Conservation (phyloP, 2,888 invertebrate genomes). For the Theodoxus fluviatilis region DNA sequence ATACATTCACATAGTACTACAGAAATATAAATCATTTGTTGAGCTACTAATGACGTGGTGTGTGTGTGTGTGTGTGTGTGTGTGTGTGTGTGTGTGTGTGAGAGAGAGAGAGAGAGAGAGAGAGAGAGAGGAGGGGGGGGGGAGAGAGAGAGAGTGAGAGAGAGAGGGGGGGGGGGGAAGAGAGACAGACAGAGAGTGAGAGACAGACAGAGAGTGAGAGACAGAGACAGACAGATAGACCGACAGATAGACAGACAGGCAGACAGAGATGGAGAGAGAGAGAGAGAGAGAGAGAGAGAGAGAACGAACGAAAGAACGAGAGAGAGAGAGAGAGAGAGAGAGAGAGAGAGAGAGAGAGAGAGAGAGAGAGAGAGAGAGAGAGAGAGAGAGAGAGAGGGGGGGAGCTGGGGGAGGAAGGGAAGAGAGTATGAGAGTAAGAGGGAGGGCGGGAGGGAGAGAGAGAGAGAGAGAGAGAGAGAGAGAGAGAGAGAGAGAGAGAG, state of each 20-base stretch:
- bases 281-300: neutral
- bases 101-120: too few species aligned
- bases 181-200: neutral
- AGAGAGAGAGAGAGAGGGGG: neutral
- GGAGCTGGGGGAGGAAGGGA: neutral
- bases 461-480: constrained; percentile 2
- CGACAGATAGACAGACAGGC: neutral
- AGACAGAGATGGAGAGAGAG: neutral
- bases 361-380: constrained; percentile 2
- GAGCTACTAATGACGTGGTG: too few species aligned
- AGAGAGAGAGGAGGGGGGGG: too few species aligned
- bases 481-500: constrained; percentile 2
- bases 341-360: constrained; percentile 2
- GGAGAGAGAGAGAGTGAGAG: too few species aligned
- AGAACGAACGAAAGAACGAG: neutral
- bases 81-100: too few species aligned
- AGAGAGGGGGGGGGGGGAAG: neutral
- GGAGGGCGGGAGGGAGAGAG: neutral
- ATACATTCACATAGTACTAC: too few species aligned
- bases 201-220: neutral
- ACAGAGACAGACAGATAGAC: neutral
- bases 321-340: constrained; percentile 2
- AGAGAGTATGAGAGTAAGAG: neutral
- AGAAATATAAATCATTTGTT: too few species aligned
- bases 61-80: too few species aligned